Percentiles rank a stretch among this genome's conserved stretches.
Conservation (phyloP, 2,797 vertebrate genomes). For the Clarias platycephalus region DNA sequence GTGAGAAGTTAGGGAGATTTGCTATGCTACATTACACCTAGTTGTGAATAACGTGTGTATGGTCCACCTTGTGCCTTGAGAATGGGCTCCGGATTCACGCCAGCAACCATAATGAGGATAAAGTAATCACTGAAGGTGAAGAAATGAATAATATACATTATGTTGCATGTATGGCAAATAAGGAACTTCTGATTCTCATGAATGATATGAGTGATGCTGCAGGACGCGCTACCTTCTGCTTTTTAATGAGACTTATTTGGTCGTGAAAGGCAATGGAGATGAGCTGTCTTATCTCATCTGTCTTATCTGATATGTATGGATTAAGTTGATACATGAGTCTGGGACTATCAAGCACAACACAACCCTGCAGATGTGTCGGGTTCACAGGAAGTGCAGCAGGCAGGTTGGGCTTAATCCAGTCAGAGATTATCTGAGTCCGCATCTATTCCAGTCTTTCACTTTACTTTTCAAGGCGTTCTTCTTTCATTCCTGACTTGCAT, state of each 20-base stretch:
- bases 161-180: background rate
- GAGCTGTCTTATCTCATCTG: background rate
- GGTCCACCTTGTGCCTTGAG: background rate
- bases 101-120: background rate
- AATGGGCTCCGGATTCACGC: background rate
- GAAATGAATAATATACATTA: background rate
- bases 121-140: background rate
- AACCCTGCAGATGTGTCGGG: conserved; percentile 6
- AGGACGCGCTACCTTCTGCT: background rate
- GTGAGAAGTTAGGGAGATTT: background rate
- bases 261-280: background rate
- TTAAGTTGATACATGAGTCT: conserved; percentile 4
- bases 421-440: background rate
- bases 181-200: background rate
- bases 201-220: background rate
- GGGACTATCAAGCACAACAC: background rate
- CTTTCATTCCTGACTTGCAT: conserved; percentile 20
- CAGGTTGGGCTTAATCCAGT: conserved; percentile 15
- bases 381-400: conserved; percentile 41
- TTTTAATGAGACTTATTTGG: background rate
- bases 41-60: background rate
- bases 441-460: background rate
- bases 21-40: background rate
- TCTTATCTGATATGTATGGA: background rate
- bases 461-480: background rate